Evolutionary conservation across 92 coral and sea anemone genomes (phyloP).

Genomic region (Hydrozoanthus gracilis): DNA sequence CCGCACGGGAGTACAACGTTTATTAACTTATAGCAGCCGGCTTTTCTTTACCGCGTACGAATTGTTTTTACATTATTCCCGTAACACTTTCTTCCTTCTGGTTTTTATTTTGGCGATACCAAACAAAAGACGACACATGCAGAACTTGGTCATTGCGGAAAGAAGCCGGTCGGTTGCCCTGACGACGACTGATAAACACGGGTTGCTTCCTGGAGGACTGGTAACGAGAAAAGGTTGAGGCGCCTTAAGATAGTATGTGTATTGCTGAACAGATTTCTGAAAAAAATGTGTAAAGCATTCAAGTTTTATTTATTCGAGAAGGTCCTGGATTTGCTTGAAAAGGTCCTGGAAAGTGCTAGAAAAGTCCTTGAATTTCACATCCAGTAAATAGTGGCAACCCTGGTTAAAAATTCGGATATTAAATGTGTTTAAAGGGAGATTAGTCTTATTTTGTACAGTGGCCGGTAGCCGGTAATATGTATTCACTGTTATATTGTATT

Average conservation of each 20-base stretch:
- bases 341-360: too few relatives aligned
- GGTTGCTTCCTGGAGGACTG: constrained; percentile 43
- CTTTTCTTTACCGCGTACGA: constrained; percentile 3
- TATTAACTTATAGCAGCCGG: constrained; percentile 25
- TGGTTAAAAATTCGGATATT: too few relatives aligned
- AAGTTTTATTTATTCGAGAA: too few relatives aligned
- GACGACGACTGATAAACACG: constrained; percentile 38
- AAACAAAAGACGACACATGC: constrained; percentile 16
- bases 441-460: not conserved
- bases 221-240: constrained; percentile 40
- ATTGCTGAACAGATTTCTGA: too few relatives aligned
- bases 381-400: too few relatives aligned
- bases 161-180: constrained; percentile 36
- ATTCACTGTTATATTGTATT: not conserved
- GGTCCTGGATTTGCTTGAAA: too few relatives aligned
- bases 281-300: too few relatives aligned
- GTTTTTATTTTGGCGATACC: not conserved
- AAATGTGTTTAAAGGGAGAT: too few relatives aligned
- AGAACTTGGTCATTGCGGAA: constrained; percentile 22
- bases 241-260: not conserved
- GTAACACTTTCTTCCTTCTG: not conserved
- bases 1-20: constrained; percentile 7
- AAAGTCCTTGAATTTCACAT: too few relatives aligned
- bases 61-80: not conserved
- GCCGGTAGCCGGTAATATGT: not conserved